Evolutionary conservation across 2,113 vertebrate genomes (phyloP).

Genomic region (Gorsachius goisagi): DNA sequence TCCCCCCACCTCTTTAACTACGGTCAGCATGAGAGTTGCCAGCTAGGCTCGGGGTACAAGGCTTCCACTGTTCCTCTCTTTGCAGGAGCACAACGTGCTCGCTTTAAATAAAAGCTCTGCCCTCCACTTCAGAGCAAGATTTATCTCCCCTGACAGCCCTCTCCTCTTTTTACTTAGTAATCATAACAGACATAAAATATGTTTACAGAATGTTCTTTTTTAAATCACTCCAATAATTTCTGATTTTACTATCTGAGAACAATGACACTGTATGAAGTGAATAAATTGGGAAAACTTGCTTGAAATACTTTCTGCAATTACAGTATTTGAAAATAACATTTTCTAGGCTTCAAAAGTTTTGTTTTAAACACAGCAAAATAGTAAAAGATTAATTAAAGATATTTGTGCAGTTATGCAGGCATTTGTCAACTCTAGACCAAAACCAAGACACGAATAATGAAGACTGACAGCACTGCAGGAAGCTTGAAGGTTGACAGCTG

Average conservation of each 20-base stretch:
- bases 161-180: constrained; percentile 17
- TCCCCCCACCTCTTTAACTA: constrained; percentile 30
- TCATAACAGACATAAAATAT: not conserved
- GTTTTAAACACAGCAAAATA: not conserved
- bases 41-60: constrained; percentile 64
- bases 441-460: not conserved
- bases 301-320: not conserved
- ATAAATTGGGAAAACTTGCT: not conserved
- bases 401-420: not conserved
- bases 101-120: constrained; percentile 68
- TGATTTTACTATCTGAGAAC: not conserved
- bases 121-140: constrained; percentile 64
- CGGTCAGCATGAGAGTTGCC: constrained; percentile 1
- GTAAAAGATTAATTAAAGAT: not conserved
- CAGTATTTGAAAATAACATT: not conserved
- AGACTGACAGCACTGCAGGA: not conserved
- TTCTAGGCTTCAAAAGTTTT: not conserved
- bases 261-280: not conserved
- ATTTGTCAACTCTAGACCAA: not conserved
- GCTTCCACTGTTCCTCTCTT: constrained; percentile 69
- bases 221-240: not conserved
- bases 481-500: not conserved
- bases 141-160: constrained; percentile 46
- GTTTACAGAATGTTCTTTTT: not conserved
- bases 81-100: constrained; percentile 63